phyloP scores from a whole-genome alignment of 2,888 invertebrate species.

The Habroteleia sp. region DNA sequence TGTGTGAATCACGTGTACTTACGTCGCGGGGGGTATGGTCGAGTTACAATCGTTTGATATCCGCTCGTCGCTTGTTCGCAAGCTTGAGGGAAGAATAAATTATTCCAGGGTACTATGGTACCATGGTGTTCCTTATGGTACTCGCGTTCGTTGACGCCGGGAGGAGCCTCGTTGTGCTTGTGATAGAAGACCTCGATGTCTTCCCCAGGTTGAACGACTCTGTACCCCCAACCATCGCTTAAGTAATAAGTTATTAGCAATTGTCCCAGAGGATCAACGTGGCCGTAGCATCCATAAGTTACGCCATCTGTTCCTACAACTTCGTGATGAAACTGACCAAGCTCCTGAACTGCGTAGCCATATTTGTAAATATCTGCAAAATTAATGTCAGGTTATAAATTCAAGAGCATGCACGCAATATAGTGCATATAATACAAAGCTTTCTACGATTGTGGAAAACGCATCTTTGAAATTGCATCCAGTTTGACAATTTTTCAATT shows the following conservation, averaged over 20 bases:
- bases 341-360: conserved; percentile 89
- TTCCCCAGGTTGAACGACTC: conserved; percentile 87
- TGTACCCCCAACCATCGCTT: conserved; percentile 89
- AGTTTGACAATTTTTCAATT: too few relatives aligned
- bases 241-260: conserved; percentile 88
- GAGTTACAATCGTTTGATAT: conserved; percentile 30
- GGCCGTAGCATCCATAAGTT: conserved; percentile 91
- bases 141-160: conserved; percentile 66
- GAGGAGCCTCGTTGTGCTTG: conserved; percentile 72
- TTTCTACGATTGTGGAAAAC: too few relatives aligned
- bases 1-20: conserved; percentile 34
- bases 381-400: too few relatives aligned
- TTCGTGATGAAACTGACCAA: conserved; percentile 89
- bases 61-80: conserved; percentile 79
- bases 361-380: conserved; percentile 87
- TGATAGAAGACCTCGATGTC: conserved; percentile 86
- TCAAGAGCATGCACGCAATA: too few relatives aligned
- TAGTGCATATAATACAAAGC: too few relatives aligned
- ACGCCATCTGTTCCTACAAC: conserved; percentile 88
- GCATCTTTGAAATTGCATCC: too few relatives aligned
- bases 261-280: conserved; percentile 86
- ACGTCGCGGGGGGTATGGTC: conserved; percentile 53
- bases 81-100: conserved; percentile 87
- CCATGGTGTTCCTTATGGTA: conserved; percentile 82
- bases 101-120: conserved; percentile 85